phyloP scores from a whole-genome alignment of 2,113 vertebrate species.

The Phodopus roborovskii region DNA sequence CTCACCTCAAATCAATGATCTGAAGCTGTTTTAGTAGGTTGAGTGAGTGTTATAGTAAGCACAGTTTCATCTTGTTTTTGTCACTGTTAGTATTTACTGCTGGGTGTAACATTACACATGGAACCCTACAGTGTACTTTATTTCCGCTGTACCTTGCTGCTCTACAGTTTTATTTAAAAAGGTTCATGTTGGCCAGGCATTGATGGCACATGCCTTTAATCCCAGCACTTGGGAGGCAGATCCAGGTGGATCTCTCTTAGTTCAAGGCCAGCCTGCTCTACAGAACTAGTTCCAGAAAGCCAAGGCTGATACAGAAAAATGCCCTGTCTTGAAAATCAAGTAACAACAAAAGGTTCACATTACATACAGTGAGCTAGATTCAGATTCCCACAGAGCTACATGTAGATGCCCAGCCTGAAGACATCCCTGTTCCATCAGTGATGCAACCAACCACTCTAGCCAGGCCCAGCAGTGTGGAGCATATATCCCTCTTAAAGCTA shows the following conservation, averaged over 20 bases:
- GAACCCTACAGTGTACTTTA: rapidly evolving
- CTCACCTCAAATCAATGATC: not conserved
- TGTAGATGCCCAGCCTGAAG: not conserved
- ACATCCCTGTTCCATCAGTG: rapidly evolving
- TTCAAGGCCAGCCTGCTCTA: no score
- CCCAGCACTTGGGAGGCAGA: no score
- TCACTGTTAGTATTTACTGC: not conserved
- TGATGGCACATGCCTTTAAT: no score
- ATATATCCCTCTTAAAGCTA: not conserved
- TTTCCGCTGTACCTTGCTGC: no score
- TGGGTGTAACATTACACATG: rapidly evolving
- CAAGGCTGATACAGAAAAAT: no score
- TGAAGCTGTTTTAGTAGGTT: not conserved
- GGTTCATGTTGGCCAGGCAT: no score
- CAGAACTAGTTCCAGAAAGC: no score
- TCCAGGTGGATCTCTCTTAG: no score
- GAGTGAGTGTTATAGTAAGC: not conserved
- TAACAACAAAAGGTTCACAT: not conserved
- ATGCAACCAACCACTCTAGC: rapidly evolving
- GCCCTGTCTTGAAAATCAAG: no score
- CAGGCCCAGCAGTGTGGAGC: not conserved
- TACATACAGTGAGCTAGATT: not conserved
- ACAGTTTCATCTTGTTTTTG: not conserved
- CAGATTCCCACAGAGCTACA: not conserved
- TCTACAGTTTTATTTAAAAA: not conserved